Percentiles rank a stretch among this genome's conserved stretches.
These are phyloP conservation scores for Plebejus argus DNA, from an alignment of 2,888 invertebrate species.

Conservation along the genomic window DNA sequence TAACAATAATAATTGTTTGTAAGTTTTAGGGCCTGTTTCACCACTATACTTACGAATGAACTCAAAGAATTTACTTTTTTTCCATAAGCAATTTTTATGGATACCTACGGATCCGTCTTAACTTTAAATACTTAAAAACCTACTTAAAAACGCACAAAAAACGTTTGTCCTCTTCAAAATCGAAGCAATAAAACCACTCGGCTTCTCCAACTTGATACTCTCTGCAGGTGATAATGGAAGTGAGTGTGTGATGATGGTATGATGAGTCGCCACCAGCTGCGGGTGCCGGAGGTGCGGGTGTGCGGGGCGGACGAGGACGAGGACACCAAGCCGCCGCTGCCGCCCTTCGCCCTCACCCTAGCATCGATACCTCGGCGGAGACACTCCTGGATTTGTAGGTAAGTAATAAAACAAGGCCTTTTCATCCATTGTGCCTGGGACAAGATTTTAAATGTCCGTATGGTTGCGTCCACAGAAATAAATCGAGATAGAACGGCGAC, in stretches of 20 bases:
- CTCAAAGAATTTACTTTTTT: too few relatives aligned
- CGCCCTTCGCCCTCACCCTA: slow-evolving; percentile 74
- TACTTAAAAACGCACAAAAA: background rate
- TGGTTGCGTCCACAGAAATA: too few relatives aligned
- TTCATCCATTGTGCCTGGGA: too few relatives aligned
- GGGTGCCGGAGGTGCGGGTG: slow-evolving; percentile 86
- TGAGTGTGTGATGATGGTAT: slow-evolving; percentile 62
- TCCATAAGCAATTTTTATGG: too few relatives aligned
- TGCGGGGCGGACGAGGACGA: slow-evolving; percentile 77
- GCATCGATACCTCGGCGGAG: slow-evolving; percentile 82
- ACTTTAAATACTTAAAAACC: background rate
- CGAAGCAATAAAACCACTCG: background rate
- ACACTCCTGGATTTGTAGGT: slow-evolving; percentile 90
- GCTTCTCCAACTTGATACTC: background rate
- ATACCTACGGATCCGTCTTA: too few relatives aligned
- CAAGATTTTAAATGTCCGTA: too few relatives aligned
- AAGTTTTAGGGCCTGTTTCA: too few relatives aligned
- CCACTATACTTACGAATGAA: too few relatives aligned
- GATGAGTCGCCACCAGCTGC: slow-evolving; percentile 82
- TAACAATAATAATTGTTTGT: too few relatives aligned
- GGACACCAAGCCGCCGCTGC: slow-evolving; percentile 66
- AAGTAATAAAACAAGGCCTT: slow-evolving; percentile 56
- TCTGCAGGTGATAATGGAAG: slow-evolving; percentile 30
- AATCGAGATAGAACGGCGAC: too few relatives aligned
- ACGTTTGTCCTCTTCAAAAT: background rate